Percentiles rank a stretch among this genome's conserved stretches.
phyloP scores from a whole-genome alignment of 2,113 vertebrate species.

The Heterocephalus glaber region DNA sequence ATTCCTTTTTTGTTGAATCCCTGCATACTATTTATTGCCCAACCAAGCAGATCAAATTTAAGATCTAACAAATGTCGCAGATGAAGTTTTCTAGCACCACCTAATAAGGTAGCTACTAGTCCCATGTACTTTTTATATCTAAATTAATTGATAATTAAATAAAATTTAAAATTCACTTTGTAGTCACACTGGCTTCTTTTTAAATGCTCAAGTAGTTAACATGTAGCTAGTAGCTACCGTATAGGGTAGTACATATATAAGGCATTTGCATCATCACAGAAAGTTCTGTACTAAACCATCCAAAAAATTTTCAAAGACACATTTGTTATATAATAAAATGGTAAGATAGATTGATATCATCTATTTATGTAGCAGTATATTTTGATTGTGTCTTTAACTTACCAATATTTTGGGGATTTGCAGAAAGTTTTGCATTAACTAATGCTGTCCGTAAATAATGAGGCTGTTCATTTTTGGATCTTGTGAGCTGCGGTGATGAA shows the following conservation, averaged over 20 bases:
- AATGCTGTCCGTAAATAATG: slow-evolving; percentile 56
- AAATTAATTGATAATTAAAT: slow-evolving; percentile 17
- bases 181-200: background rate
- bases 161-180: slow-evolving; percentile 29
- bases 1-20: slow-evolving; percentile 8
- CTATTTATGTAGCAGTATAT: slow-evolving; percentile 14
- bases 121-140: slow-evolving; percentile 37
- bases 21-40: background rate
- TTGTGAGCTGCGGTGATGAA: slow-evolving; percentile 55
- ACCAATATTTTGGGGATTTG: slow-evolving; percentile 45
- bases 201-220: background rate
- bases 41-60: slow-evolving; percentile 13
- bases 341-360: background rate
- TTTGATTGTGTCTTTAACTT: slow-evolving; percentile 51
- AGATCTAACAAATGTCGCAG: slow-evolving; percentile 31
- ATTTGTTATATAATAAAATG: slow-evolving; percentile 2
- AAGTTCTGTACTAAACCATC: background rate
- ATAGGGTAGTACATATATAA: background rate
- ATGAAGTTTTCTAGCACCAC: slow-evolving; percentile 26
- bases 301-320: background rate
- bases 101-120: background rate
- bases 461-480: slow-evolving; percentile 63
- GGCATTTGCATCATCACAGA: background rate
- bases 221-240: background rate
- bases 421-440: slow-evolving; percentile 36